Evolutionary conservation across 2,113 vertebrate genomes (phyloP).

Genomic region (Saccopteryx leptura): DNA sequence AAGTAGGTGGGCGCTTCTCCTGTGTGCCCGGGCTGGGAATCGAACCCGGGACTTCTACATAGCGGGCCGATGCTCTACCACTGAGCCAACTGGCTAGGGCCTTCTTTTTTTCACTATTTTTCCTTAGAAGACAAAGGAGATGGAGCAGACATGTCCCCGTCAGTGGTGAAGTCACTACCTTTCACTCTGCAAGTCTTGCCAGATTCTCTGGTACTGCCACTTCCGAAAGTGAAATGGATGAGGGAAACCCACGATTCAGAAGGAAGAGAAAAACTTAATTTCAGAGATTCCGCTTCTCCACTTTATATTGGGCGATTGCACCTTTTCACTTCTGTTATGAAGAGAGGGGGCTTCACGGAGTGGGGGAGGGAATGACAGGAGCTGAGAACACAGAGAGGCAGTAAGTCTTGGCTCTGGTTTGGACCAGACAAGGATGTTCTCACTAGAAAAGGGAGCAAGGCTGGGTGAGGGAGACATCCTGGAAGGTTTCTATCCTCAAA

Average conservation of each 20-base stretch:
- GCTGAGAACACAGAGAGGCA: neutral
- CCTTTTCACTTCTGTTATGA: neutral
- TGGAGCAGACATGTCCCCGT: neutral
- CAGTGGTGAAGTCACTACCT: neutral
- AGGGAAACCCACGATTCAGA: neutral
- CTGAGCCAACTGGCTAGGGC: too few relatives aligned
- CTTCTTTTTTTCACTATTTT: constrained; percentile 25
- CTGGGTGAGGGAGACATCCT: neutral
- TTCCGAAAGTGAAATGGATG: neutral
- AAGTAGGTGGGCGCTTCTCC: too few relatives aligned
- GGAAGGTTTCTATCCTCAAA: neutral
- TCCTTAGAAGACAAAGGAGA: neutral
- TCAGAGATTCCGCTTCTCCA: neutral
- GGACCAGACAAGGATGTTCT: neutral
- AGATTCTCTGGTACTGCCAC: neutral
- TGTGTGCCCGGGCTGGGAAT: too few relatives aligned
- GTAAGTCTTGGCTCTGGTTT: neutral
- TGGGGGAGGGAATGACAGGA: neutral
- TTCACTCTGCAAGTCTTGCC: neutral
- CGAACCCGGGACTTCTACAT: too few relatives aligned
- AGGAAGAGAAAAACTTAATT: neutral
- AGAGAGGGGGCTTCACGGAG: neutral
- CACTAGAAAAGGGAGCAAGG: neutral
- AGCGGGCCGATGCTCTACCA: too few relatives aligned
- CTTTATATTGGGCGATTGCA: neutral